Evolutionary conservation across 2,888 invertebrate genomes (phyloP).

Genomic region (Pogonocherus hispidulus): DNA sequence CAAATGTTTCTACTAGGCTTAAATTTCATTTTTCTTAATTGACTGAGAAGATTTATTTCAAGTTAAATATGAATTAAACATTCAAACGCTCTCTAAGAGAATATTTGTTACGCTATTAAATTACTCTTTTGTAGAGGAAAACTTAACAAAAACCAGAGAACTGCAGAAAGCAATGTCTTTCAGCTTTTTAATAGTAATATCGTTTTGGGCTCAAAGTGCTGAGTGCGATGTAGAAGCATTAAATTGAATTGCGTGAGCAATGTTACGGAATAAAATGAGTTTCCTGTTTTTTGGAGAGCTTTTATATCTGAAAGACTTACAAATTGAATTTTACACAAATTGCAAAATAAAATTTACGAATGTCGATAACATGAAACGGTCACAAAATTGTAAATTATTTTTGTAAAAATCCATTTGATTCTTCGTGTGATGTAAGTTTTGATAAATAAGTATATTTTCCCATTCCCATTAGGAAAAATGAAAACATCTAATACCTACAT

Average conservation of each 20-base stretch:
- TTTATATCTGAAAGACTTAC: slow-evolving; percentile 27
- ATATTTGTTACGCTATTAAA: not conserved
- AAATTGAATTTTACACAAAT: slow-evolving; percentile 28
- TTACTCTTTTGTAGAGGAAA: not conserved
- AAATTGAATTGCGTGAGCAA: slow-evolving; percentile 33
- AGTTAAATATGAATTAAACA: too few species aligned
- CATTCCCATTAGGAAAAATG: too few species aligned
- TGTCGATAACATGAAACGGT: not conserved
- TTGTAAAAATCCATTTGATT: too few species aligned
- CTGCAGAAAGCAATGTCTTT: slow-evolving; percentile 33
- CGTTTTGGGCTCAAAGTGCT: slow-evolving; percentile 28
- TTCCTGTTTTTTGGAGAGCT: slow-evolving; percentile 31
- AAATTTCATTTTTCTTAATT: too few species aligned
- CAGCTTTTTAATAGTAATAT: slow-evolving; percentile 28
- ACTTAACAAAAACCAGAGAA: not conserved
- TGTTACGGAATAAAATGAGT: slow-evolving; percentile 29
- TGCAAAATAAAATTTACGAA: slow-evolving; percentile 14
- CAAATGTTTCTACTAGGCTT: too few species aligned
- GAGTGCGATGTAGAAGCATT: slow-evolving; percentile 30
- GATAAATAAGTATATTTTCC: too few species aligned
- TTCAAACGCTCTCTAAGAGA: not conserved
- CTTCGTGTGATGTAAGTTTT: too few species aligned
- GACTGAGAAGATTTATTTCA: too few species aligned
- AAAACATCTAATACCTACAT: too few species aligned
- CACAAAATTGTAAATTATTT: not conserved